Evolutionary conservation across 2,888 invertebrate genomes (phyloP), one percentile per base, ranked within the genome.

Genomic region (Cephus nigrinus): DNA sequence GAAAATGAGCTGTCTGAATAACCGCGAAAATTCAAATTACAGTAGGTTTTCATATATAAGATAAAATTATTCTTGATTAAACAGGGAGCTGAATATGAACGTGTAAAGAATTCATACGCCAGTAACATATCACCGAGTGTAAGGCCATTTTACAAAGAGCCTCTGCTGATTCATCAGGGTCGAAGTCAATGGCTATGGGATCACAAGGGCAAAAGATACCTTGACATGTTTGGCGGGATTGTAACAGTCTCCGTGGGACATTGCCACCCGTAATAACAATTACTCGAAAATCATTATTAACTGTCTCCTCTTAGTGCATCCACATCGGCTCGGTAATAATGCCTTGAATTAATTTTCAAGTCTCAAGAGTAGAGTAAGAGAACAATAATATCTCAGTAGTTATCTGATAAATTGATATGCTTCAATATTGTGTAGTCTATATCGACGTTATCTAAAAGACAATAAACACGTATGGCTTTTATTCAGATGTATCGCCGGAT

Each of bases 221-320:
- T 99, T 82, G 99, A 99, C 91, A 95, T 99, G 93, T 98, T 98
- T 90, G 99, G 96, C 9, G 99, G 99, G 11, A 99, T 99, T 85
- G 98, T 98, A 30, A 99, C 99, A 0, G 97, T 99, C 69, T 98
- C 98, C 76, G 98, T 99, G 3, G 99, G 99, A 33, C 99, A 99
- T 91, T 98, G 98, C 90, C 99, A 99, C 93, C 98, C 99, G 98
- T 98, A 93, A 95, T 96, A 94, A 76, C 12, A 32, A 69, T 76
- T 75, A 74, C 11, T 71, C 31, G 2, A 9, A 9, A 5, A 55
- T 55, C 5, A 55, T 55, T 55, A 55, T 15, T 9, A 23, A 5
- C 23, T 55, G 9, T 55, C 2, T 23, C 55, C 55, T 55, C 55
- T 55, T 55, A 55, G 23, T 9, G 23, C 55, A 55, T 55, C 23